phyloP scores from a whole-genome alignment of 2,888 invertebrate species.

The Heterodera filipjevi region DNA sequence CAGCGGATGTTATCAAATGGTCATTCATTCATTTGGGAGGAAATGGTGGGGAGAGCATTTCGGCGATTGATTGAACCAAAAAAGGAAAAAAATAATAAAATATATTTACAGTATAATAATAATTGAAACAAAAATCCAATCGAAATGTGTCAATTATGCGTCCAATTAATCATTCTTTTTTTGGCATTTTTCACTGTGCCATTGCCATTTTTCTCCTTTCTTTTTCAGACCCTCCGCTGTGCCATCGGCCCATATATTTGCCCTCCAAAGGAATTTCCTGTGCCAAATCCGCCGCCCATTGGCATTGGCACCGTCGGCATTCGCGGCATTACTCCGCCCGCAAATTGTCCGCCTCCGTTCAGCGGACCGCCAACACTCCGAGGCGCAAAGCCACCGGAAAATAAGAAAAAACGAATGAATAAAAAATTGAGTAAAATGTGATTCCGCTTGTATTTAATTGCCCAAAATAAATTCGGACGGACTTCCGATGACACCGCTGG shows the following conservation, averaged over 20 bases:
- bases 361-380: background rate
- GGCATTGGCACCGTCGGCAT: conserved; percentile 1
- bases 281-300: conserved; percentile 11
- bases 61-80: too few relatives aligned
- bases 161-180: background rate
- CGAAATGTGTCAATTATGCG: background rate
- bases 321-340: background rate
- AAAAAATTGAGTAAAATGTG: too few relatives aligned
- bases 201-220: background rate
- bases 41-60: too few relatives aligned
- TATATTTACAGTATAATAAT: too few relatives aligned
- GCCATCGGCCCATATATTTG: background rate
- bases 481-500: conserved; percentile 13
- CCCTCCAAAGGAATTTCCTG: background rate
- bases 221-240: background rate
- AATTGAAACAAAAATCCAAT: background rate
- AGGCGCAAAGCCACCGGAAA: background rate
- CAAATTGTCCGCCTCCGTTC: conserved; percentile 4
- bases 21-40: too few relatives aligned
- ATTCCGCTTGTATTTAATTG: too few relatives aligned
- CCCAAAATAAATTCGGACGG: too few relatives aligned
- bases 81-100: too few relatives aligned
- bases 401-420: too few relatives aligned
- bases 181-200: background rate
- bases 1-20: too few relatives aligned